A percentile compares a stretch with the other conserved stretches of the same genome.
Evolutionary conservation across 2,113 vertebrate species (phyloP).

Genomic region (Cyphomyrus plagiostoma): DNA sequence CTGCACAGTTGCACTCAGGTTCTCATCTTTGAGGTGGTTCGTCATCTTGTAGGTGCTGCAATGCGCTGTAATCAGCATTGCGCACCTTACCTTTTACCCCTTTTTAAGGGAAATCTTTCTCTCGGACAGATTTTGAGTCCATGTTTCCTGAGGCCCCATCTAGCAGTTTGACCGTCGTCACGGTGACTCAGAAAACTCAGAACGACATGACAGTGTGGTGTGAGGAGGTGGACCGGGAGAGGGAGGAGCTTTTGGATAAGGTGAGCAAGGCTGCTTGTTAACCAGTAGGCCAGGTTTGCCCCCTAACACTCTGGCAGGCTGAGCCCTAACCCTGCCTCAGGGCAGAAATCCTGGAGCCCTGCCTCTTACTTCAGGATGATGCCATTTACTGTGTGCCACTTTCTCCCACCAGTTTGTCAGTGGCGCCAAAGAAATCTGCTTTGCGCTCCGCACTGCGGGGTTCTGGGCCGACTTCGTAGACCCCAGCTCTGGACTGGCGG

Average conservation of each 20-base stretch:
- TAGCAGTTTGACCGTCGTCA: conserved; percentile 68
- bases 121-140: conserved; percentile 67
- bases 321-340: background rate
- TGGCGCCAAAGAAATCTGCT: conserved; percentile 90
- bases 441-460: conserved; percentile 72
- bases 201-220: conserved; percentile 83
- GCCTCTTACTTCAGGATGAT: background rate
- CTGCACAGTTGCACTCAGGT: too few species aligned
- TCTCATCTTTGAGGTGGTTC: too few species aligned
- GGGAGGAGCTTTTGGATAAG: conserved; percentile 74
- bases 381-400: background rate
- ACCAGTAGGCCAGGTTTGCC: background rate
- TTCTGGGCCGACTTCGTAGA: conserved; percentile 98
- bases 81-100: too few species aligned
- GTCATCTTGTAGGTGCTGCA: too few species aligned
- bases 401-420: conserved; percentile 67
- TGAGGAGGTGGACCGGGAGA: conserved; percentile 75
- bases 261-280: conserved; percentile 48
- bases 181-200: conserved; percentile 79
- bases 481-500: conserved; percentile 84
- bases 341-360: background rate
- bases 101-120: background rate
- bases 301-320: background rate
- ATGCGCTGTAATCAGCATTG: too few species aligned
- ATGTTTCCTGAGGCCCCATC: conserved; percentile 77